Evolutionary conservation across 92 coral and sea anemone species (phyloP).

Genomic region (Zoanthus sociatus): DNA sequence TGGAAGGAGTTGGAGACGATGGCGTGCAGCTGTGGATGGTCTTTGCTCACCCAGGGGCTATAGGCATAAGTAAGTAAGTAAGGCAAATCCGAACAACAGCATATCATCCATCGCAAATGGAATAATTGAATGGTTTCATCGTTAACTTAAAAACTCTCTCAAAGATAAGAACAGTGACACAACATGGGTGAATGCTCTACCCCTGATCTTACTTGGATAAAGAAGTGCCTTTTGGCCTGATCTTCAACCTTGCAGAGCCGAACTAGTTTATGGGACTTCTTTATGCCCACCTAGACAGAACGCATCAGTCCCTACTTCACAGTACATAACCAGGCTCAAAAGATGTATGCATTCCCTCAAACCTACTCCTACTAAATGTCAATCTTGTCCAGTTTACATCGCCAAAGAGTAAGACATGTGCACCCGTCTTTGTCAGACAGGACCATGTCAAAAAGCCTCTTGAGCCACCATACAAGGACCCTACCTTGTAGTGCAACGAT

Average conservation of each 20-base stretch:
- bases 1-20: too few species aligned
- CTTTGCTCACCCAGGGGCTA: too few species aligned
- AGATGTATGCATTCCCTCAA: not conserved
- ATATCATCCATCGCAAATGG: not conserved
- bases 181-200: not conserved
- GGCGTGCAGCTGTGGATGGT: too few species aligned
- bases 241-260: not conserved
- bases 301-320: not conserved
- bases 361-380: not conserved
- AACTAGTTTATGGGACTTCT: not conserved
- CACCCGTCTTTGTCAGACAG: not conserved
- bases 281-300: not conserved
- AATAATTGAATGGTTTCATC: not conserved
- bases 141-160: not conserved
- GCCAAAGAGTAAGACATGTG: not conserved
- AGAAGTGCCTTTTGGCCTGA: constrained; percentile 3
- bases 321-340: not conserved
- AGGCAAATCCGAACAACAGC: too few species aligned
- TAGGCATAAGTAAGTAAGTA: too few species aligned
- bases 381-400: not conserved
- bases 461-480: constrained; percentile 1
- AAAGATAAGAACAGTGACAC: not conserved
- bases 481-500: not conserved
- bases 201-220: not conserved
- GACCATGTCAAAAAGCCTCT: not conserved